Evolutionary conservation across 2,797 vertebrate species (phyloP), one percentile per base, ranked within the genome.

Genomic region (Smutsia gigantea): DNA sequence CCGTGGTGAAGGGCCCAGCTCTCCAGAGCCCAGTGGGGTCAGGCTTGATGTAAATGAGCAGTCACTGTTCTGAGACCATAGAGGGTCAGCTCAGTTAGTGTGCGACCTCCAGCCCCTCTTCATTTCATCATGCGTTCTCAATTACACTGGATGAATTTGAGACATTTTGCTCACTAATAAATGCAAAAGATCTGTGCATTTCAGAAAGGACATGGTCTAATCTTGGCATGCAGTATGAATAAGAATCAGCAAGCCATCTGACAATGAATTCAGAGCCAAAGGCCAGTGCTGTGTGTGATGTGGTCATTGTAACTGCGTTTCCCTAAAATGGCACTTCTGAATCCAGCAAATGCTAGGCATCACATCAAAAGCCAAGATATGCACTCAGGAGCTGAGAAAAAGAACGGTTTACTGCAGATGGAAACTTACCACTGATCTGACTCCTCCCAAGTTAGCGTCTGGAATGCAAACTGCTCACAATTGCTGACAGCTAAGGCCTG

Each of bases 151-250:
- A 90, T 71, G 74, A n/a, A 79, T 85, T 9, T 12, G 57, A 96
- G 93, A 71, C 23, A 75, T 61, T 66, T 25, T 75, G 14, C 78
- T 92, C 34, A 88, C 92, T 71, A 82, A 83, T 83, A 63, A 88
- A 90, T 88, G 68, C 12, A 61, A 74, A 92, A 64, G 17, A 68
- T 61, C 3, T 78, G n/a, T 61, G 15, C 12, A 42, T 72, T 63
- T 86, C 86, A 53, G 13, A 37, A 46, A 83, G n/a, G 49, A 72
- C 1, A 18, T 15, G 46, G 8, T 72, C 74, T 88, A 42, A 89
- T 68, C 27, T 68, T 42, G 46, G 37, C 46, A 15, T 6, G 86
- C 27, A 7, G 18, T 49, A 46, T 71, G 2, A 46, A 37, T 1
- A 4, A 53, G 10, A 39, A 31, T 55, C 6, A 23, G 66, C 23